Evolutionary conservation across 2,113 vertebrate species (phyloP).

Genomic region (Uria lomvia): DNA sequence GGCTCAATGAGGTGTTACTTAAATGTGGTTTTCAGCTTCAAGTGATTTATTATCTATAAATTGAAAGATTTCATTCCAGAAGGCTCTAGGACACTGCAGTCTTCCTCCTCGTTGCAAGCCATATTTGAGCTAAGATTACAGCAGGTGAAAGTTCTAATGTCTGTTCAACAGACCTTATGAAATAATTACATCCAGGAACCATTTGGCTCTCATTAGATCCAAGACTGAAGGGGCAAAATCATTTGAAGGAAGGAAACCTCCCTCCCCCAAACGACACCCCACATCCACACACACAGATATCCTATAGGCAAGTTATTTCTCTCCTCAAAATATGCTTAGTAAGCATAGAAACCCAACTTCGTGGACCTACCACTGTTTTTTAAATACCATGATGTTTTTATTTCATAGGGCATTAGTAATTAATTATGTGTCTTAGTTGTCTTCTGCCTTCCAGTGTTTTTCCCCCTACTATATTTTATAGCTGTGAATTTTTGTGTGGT

Average conservation of each 20-base stretch:
- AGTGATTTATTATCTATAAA: slow-evolving; percentile 58
- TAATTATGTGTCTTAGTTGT: not conserved
- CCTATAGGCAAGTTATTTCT: not conserved
- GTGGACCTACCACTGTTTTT: not conserved
- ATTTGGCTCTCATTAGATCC: slow-evolving; percentile 39
- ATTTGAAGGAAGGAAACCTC: not conserved
- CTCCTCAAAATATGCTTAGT: not conserved
- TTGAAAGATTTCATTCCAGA: slow-evolving; percentile 18
- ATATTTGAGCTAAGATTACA: not conserved
- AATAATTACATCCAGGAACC: slow-evolving; percentile 17
- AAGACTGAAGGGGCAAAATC: not conserved
- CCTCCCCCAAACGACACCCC: not conserved
- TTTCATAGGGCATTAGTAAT: not conserved
- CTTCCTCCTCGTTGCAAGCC: not conserved
- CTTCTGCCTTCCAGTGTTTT: not conserved
- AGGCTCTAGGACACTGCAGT: not conserved
- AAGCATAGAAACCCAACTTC: not conserved
- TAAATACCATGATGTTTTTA: not conserved
- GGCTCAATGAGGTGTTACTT: slow-evolving; percentile 50
- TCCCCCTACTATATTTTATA: not conserved
- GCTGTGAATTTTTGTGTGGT: not conserved
- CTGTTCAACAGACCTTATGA: not conserved
- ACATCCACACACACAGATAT: not conserved
- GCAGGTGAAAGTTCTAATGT: slow-evolving; percentile 35
- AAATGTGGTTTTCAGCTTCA: slow-evolving; percentile 42